Evolutionary conservation across 2,113 vertebrate genomes (phyloP).

Genomic region (Scortum barcoo): DNA sequence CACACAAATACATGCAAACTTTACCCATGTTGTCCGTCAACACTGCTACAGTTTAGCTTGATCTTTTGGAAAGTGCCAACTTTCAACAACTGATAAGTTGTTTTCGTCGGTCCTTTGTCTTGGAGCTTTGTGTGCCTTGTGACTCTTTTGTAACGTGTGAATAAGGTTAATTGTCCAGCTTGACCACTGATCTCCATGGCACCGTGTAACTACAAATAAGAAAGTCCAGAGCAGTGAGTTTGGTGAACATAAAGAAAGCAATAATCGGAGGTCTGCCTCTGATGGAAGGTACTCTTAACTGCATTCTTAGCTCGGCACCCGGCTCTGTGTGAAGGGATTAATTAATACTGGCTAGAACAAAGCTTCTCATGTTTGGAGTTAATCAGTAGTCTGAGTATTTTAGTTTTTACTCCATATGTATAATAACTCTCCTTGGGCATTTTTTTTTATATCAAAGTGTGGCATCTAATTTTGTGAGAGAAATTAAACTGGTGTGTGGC

Average conservation of each 20-base stretch:
- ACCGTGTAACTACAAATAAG: slow-evolving; percentile 36
- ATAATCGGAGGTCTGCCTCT: slow-evolving; percentile 27
- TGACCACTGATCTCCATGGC: slow-evolving; percentile 24
- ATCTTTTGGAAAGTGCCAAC: slow-evolving; percentile 6
- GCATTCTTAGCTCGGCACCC: slow-evolving; percentile 1
- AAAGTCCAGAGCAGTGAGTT: slow-evolving; percentile 10
- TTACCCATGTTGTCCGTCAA: background rate
- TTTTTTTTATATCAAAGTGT: background rate
- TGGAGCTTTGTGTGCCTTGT: background rate
- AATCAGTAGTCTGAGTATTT: slow-evolving; percentile 44
- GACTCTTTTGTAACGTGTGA: slow-evolving; percentile 28
- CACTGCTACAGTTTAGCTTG: background rate
- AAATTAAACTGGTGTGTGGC: background rate
- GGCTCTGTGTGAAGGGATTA: slow-evolving; percentile 36
- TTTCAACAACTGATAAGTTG: slow-evolving; percentile 10
- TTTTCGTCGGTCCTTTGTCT: background rate
- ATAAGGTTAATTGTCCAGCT: slow-evolving; percentile 53
- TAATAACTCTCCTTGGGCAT: background rate
- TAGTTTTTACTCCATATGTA: background rate
- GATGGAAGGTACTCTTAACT: slow-evolving; percentile 43
- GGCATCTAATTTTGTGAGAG: background rate
- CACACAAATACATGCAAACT: background rate
- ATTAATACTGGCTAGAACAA: slow-evolving; percentile 55
- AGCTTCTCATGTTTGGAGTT: slow-evolving; percentile 27
- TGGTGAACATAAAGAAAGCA: slow-evolving; percentile 20